These are phyloP conservation scores for Ammodytes marinus DNA, from an alignment of 2,113 vertebrate species.

Conservation along the genomic window DNA sequence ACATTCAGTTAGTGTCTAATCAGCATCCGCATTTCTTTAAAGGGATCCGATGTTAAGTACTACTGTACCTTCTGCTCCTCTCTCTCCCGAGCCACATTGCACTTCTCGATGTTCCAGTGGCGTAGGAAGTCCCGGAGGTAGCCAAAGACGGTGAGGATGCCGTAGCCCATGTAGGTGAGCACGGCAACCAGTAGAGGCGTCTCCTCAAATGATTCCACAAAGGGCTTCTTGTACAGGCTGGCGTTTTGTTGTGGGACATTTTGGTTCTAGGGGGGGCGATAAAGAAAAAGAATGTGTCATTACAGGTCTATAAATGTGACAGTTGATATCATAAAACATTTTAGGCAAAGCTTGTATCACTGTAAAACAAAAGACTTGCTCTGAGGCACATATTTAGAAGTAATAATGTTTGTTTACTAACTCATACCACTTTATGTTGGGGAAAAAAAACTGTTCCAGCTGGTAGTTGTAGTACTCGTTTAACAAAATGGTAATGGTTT, in stretches of 20 bases:
- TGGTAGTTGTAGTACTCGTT: not conserved
- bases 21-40: not conserved
- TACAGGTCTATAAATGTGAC: not conserved
- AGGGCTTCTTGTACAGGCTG: constrained; percentile 92
- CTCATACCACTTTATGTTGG: not conserved
- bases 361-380: not conserved
- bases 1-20: not conserved
- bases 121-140: constrained; percentile 97
- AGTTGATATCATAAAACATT: not conserved
- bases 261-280: constrained; percentile 81
- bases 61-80: constrained; percentile 92
- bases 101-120: constrained; percentile 95
- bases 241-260: constrained; percentile 87
- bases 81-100: constrained; percentile 93
- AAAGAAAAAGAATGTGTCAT: not conserved
- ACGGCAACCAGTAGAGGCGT: constrained; percentile 97
- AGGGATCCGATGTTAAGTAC: not conserved
- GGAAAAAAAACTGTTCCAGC: not conserved
- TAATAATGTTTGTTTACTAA: not conserved
- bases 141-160: constrained; percentile 96
- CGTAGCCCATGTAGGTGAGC: constrained; percentile 96
- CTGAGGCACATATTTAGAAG: not conserved
- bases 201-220: constrained; percentile 94
- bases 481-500: constrained; percentile 24
- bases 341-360: not conserved